Evolutionary conservation across 2,113 vertebrate species (phyloP).

Genomic region (Daubentonia madagascariensis): DNA sequence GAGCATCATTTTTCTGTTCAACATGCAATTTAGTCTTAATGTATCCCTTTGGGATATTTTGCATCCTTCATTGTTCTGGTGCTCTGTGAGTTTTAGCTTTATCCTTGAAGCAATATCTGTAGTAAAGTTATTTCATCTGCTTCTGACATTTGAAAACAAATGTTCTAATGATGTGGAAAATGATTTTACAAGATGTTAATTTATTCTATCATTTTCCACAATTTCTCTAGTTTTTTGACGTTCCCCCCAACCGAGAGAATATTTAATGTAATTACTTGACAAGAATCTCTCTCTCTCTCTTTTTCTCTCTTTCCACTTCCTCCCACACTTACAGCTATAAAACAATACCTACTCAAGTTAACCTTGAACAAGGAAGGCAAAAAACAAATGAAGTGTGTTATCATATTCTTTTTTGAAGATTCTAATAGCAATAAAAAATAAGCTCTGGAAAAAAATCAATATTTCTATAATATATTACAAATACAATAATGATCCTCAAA

Average conservation of each 20-base stretch:
- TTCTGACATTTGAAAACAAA: slow-evolving; percentile 68
- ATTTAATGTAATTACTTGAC: slow-evolving; percentile 52
- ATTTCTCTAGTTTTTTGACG: slow-evolving; percentile 25
- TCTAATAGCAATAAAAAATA: not conserved
- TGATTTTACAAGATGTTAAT: slow-evolving; percentile 49
- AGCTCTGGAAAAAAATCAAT: not conserved
- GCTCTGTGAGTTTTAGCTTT: slow-evolving; percentile 30
- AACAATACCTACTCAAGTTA: not conserved
- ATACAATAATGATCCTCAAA: slow-evolving; percentile 7
- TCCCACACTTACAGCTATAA: not conserved
- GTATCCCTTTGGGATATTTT: not conserved
- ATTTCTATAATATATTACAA: not conserved
- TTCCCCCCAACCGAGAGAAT: not conserved
- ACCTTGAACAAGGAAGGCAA: not conserved
- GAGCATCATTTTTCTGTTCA: not conserved
- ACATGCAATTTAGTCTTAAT: not conserved
- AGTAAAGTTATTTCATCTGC: slow-evolving; percentile 39
- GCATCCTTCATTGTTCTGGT: not conserved
- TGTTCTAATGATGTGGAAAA: slow-evolving; percentile 68
- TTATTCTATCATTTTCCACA: slow-evolving; percentile 66
- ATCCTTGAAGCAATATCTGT: slow-evolving; percentile 34
- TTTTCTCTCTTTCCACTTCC: not conserved
- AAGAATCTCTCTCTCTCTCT: not conserved
- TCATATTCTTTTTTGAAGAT: not conserved
- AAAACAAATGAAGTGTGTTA: not conserved